phyloP scores from a whole-genome alignment of 2,888 invertebrate species.

The Leucophenga maculata region DNA sequence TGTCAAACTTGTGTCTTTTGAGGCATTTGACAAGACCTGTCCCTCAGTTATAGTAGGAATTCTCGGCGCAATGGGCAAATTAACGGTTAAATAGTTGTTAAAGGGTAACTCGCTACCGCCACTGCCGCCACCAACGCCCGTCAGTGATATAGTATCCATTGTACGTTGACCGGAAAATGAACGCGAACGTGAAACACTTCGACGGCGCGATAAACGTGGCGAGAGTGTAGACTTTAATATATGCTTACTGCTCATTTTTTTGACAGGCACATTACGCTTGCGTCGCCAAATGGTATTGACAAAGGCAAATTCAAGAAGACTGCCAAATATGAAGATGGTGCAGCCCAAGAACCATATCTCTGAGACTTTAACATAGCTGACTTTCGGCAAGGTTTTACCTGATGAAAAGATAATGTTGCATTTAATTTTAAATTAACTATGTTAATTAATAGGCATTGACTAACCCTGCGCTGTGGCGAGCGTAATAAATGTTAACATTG shows the following conservation, averaged over 20 bases:
- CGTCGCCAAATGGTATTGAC: conserved; percentile 91
- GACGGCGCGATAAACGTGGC: conserved; percentile 82
- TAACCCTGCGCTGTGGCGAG: conserved; percentile 83
- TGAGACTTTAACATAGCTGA: conserved; percentile 90
- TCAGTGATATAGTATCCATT: conserved; percentile 72
- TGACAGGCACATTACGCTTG: conserved; percentile 74
- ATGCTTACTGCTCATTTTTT: conserved; percentile 81
- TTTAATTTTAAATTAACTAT: too few species aligned
- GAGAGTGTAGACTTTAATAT: conserved; percentile 88
- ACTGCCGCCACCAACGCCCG: not conserved
- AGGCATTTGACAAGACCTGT: conserved; percentile 38
- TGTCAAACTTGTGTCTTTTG: conserved; percentile 41
- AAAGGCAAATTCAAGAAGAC: conserved; percentile 89
- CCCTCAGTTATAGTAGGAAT: conserved; percentile 58
- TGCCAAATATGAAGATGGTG: conserved; percentile 87
- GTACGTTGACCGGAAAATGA: conserved; percentile 69
- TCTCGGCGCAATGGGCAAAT: conserved; percentile 66
- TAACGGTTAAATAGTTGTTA: conserved; percentile 84
- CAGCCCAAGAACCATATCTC: conserved; percentile 93
- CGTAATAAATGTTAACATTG: conserved; percentile 90
- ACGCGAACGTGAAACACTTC: conserved; percentile 82
- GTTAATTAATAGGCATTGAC: not conserved
- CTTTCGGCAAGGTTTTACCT: conserved; percentile 87
- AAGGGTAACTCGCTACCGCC: conserved; percentile 74
- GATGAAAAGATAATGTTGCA: not conserved